phyloP scores from a whole-genome alignment of 1,140 invertebrate genomes.

The Planococcus citri region DNA sequence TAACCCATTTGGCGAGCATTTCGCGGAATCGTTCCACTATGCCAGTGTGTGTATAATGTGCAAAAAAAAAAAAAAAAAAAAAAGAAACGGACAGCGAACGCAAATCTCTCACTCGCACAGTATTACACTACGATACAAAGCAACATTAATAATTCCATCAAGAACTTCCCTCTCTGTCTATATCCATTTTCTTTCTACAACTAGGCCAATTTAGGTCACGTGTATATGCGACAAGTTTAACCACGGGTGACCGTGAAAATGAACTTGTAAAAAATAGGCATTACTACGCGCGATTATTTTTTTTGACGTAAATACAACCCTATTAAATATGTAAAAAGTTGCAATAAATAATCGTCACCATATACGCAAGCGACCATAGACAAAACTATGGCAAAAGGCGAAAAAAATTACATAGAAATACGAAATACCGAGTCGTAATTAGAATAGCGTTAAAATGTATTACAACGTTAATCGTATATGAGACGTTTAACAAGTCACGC shows the following conservation, averaged over 20 bases:
- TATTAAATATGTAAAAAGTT: neutral
- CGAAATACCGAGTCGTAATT: slow-evolving; percentile 1
- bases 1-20: neutral
- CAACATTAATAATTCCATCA: neutral
- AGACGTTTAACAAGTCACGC: neutral
- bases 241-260: neutral
- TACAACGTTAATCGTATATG: neutral
- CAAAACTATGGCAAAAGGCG: neutral
- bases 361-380: no score
- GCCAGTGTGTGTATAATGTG: neutral
- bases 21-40: no score
- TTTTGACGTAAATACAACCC: slow-evolving; percentile 2
- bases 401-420: neutral
- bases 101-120: no score
- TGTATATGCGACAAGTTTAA: neutral
- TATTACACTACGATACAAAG: neutral
- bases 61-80: neutral
- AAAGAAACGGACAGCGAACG: neutral
- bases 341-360: neutral
- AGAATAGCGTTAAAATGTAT: neutral
- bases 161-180: neutral
- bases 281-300: neutral
- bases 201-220: slow-evolving; percentile 1
- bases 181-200: neutral
- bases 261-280: neutral